phyloP scores from a whole-genome alignment of 2,888 invertebrate genomes.

The Melanostoma scalare region DNA sequence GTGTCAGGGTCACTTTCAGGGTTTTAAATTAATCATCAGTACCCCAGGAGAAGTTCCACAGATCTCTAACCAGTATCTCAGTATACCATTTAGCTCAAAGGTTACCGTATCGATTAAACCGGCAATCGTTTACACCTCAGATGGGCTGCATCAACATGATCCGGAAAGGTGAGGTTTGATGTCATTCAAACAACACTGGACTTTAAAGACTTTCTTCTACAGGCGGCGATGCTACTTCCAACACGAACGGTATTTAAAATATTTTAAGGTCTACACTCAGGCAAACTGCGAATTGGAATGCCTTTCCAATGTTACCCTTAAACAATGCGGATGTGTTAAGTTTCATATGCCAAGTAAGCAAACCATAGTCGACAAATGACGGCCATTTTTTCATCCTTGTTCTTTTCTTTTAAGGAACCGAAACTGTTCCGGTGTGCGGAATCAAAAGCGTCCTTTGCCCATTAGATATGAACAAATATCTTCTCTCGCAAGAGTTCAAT shows the following conservation, averaged over 20 bases:
- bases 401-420: slow-evolving; percentile 80
- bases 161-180: background rate
- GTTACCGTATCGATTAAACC: background rate
- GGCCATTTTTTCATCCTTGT: slow-evolving; percentile 75
- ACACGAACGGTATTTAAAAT: slow-evolving; percentile 82
- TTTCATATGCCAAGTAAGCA: slow-evolving; percentile 85
- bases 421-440: slow-evolving; percentile 83
- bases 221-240: slow-evolving; percentile 3
- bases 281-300: slow-evolving; percentile 89
- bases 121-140: background rate
- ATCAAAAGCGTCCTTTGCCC: background rate
- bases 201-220: background rate
- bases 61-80: background rate
- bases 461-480: background rate
- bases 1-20: background rate
- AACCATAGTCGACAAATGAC: slow-evolving; percentile 13
- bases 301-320: slow-evolving; percentile 86
- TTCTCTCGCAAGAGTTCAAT: no score
- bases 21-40: background rate
- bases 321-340: slow-evolving; percentile 86
- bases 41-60: slow-evolving; percentile 1
- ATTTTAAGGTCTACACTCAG: slow-evolving; percentile 88
- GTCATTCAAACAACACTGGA: no score
- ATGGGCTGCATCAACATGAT: background rate
- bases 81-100: background rate